Evolutionary conservation across 2,797 vertebrate species (phyloP).

Genomic region (Enteromius fasciolatus): DNA sequence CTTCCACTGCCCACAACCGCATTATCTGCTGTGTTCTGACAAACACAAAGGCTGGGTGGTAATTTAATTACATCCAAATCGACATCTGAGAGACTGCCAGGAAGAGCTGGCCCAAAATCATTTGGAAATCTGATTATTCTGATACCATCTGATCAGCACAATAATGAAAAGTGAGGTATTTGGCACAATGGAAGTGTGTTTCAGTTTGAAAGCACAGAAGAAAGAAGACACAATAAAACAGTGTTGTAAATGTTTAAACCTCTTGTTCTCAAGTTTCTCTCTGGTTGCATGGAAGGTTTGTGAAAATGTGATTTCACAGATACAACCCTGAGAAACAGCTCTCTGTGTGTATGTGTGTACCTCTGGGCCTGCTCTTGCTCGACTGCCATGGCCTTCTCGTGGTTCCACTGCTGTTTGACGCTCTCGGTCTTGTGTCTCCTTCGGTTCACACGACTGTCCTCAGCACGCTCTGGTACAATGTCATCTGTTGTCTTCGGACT

Average conservation of each 20-base stretch:
- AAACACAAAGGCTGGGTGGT: not conserved
- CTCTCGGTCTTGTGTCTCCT: conserved; percentile 95
- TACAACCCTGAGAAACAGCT: not conserved
- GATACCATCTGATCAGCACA: not conserved
- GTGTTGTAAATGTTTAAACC: too few relatives aligned
- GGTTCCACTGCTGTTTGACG: conserved; percentile 89
- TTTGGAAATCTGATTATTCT: not conserved
- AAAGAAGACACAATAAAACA: not conserved
- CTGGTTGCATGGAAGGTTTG: too few relatives aligned
- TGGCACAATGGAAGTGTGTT: not conserved
- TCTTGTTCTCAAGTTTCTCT: too few relatives aligned
- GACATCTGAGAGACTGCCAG: not conserved
- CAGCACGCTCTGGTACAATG: conserved; percentile 90
- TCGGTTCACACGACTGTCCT: conserved; percentile 84
- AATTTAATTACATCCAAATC: conserved; percentile 3
- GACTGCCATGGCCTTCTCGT: conserved; percentile 78
- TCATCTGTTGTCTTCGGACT: conserved; percentile 97
- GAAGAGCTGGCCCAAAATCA: not conserved
- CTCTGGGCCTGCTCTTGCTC: conserved; percentile 88
- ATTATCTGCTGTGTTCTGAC: not conserved
- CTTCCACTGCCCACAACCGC: not conserved
- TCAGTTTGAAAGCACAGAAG: not conserved
- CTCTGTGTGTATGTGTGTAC: conserved; percentile 63
- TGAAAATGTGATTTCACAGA: not conserved
- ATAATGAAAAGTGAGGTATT: not conserved